These are phyloP conservation scores for Petrocephalus microphthalmus DNA, from an alignment of 2,113 vertebrate species.

Conservation along the genomic window DNA sequence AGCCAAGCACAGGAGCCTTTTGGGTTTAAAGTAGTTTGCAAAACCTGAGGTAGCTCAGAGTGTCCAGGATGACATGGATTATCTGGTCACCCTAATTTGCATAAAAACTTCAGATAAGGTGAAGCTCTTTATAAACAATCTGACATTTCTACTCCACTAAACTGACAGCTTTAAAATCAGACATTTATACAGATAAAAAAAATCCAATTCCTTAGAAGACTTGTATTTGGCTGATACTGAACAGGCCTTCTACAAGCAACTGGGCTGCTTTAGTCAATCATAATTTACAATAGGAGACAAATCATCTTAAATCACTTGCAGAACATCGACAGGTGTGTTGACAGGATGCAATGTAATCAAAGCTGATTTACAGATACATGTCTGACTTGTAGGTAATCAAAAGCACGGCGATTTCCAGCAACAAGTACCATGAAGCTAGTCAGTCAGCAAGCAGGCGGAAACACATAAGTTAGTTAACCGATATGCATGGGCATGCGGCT, in stretches of 20 bases:
- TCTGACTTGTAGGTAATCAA: not conserved
- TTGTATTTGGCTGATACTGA: not conserved
- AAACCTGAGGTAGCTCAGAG: no score
- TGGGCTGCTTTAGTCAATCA: not conserved
- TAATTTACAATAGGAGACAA: not conserved
- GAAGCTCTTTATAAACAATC: not conserved
- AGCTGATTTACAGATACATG: not conserved
- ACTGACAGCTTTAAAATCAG: not conserved
- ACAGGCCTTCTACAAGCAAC: not conserved
- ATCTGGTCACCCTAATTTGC: not conserved
- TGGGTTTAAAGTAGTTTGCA: no score
- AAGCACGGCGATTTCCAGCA: not conserved
- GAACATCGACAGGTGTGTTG: not conserved
- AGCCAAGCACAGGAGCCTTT: no score
- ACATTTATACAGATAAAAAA: not conserved
- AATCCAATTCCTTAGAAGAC: not conserved
- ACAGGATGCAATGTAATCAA: not conserved
- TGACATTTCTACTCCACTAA: not conserved
- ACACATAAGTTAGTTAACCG: not conserved
- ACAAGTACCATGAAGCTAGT: not conserved
- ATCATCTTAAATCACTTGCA: not conserved
- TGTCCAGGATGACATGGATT: no score
- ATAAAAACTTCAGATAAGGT: not conserved
- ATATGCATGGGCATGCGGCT: not conserved
- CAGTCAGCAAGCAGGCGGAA: not conserved